These are phyloP conservation scores for Heliocidaris tuberculata DNA, from an alignment of 35 echinoderm and acorn worm genomes.

Conservation along the genomic window DNA sequence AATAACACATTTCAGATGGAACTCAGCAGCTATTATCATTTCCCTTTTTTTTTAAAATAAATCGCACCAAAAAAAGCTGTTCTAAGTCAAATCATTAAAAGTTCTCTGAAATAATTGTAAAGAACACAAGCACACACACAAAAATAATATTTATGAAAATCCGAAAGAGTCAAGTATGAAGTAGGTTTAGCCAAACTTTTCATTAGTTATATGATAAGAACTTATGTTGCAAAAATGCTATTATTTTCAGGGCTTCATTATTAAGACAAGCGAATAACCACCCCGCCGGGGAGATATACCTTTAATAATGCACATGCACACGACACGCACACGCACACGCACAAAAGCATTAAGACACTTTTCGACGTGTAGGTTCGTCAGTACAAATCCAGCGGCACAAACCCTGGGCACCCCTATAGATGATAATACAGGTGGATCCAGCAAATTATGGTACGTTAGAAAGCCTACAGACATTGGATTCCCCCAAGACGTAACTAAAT, in stretches of 20 bases:
- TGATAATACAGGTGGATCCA: background rate
- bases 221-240: background rate
- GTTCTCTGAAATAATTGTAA: no score
- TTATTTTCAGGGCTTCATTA: background rate
- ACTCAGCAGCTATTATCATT: no score
- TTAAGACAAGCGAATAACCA: background rate
- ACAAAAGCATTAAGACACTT: background rate
- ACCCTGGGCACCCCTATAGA: background rate
- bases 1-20: no score
- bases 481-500: conserved; percentile 12
- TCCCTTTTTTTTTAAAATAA: no score
- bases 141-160: no score
- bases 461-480: conserved; percentile 3
- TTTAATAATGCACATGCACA: background rate
- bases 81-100: no score
- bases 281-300: background rate
- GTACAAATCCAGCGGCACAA: background rate
- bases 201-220: background rate
- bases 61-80: no score
- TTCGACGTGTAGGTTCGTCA: background rate
- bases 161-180: no score
- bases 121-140: no score
- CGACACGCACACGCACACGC: background rate
- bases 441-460: conserved; percentile 2
- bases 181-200: no score